Base-by-base conservation (phyloP, 2,888 invertebrate genomes). In the Leucophenga montana region DNA sequence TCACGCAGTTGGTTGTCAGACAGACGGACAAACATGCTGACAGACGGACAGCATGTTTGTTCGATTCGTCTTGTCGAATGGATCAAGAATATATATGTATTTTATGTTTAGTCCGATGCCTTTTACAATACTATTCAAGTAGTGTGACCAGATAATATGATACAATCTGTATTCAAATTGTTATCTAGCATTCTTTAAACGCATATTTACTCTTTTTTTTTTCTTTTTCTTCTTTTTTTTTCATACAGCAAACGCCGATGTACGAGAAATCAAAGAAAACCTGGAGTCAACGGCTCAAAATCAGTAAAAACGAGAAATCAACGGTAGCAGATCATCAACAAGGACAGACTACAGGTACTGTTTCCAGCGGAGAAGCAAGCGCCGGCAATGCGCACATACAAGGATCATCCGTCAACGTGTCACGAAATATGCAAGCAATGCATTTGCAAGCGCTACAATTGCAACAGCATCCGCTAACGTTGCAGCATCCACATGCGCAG, bases 281-380 rank as follows among this genome's bases (percentile, higher is more conserved):
- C 73, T 93, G 93, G 93, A 93, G 93, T 88, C 93, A 93, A 75
- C 91, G 93, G 85, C 89, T 93, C 85, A 93, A 93, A 82, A 87
- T 93, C 73, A 89, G 89, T 67, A 89, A 90, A 73, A 89, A 89
- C 81, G 89, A 87, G 72, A 91, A 72, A 89, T 89, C 90, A 75
- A 90, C 89, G 77, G 88, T 89, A 67, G 89, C 90, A 72, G 64
- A 78, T 78, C 72, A 69, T 33, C 71, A 67, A 20, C 74, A 70
- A 46, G 14, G 8, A 27, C 31, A 53, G 13, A 31, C 72, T 3
- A 8, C 39, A 5, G 8, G 39, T 27, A 27, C 61, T 57, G 44
- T 20, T n/a, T n/a, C 18, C 27, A 9, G 20, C 27, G 8, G 39
- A 5, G 39, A 39, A 39, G 11, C 8, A 8, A 39, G 1, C 39